Conservation (phyloP, 1,140 invertebrate genomes). For the Atta colombica region DNA sequence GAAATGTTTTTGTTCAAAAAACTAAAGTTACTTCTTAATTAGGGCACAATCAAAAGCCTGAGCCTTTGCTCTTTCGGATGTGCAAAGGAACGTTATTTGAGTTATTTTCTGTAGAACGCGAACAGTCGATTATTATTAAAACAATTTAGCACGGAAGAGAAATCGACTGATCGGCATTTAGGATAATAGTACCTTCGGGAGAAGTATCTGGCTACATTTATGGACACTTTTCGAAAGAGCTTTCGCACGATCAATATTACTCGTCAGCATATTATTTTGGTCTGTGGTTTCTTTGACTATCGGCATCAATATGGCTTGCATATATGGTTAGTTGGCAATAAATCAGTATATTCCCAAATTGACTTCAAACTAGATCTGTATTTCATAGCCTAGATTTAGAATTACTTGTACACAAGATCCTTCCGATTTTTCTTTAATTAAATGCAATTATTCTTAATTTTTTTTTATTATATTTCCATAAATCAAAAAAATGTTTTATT, state of each 20-base stretch:
- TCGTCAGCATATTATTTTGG: conserved; percentile 29
- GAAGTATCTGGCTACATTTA: conserved; percentile 14
- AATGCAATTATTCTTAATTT: background rate
- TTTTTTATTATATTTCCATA: background rate
- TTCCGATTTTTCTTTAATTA: background rate
- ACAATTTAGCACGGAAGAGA: conserved; percentile 41
- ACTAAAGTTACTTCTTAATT: background rate
- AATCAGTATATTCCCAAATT: conserved; percentile 29
- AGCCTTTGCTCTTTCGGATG: background rate
- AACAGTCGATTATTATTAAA: conserved; percentile 38
- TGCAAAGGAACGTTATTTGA: background rate
- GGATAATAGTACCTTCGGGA: conserved; percentile 48
- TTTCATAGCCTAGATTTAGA: background rate
- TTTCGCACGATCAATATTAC: conserved; percentile 45
- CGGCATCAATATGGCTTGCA: background rate
- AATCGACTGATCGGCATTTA: conserved; percentile 31
- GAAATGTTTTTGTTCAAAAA: background rate
- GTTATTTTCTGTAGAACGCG: conserved; percentile 41
- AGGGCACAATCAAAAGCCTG: conserved; percentile 2
- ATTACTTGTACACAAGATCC: background rate
- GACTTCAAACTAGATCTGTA: background rate
- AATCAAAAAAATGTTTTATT: background rate
- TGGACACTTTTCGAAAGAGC: conserved; percentile 6
- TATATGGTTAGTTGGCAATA: conserved; percentile 24
- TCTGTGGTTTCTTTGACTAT: background rate